Base-by-base conservation (phyloP, 2,113 vertebrate species). In the Salvelinus fontinalis region DNA sequence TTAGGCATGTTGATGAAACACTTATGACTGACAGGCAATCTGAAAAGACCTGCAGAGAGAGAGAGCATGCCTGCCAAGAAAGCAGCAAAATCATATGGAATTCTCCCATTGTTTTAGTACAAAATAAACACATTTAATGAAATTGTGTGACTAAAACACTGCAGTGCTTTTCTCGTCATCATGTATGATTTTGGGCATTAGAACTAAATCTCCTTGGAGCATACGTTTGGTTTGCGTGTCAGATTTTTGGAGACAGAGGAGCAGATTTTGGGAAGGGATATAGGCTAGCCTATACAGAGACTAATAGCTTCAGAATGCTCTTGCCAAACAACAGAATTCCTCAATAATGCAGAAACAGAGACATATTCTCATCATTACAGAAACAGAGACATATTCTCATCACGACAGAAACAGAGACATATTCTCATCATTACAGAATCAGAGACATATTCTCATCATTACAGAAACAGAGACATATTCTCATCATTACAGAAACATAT, bases 251-350 rank as follows among this genome's bases (percentile, higher is more conserved):
- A 48, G 71, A 54, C 51, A 75, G 59, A 62, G 22, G 20, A 62
- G 4, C 59, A 16, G 59, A 22, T 18, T 16, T 18, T 54, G 16
- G 51, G 16, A 54, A 54, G 51, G 51, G 51, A 5, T 54, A 54
- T 4, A 5, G 51, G 39, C 8, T 44, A 44, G 39, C 16, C 51
- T 54, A 16, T 54, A 78, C 49, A 34, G 34, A n/a, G 66, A 74
- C 71, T 34, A 74, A 75, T 75, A 2, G 71, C 54, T 67, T 78
- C 75, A 60, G 74, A 74, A 26, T 22, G 22, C 11, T 11, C 8
- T 44, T 79, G 79, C 78, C 79, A 85, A 84, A 82, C 79, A 79
- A 64, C 70, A 51, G 84, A 85, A 88, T 84, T 84, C 85, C 81
- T 81, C 39, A 75, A 78, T 71, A 78, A 79, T 79, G 80, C 18